Base-by-base conservation (phyloP, 2,113 vertebrate species). In the Oceanodroma tethys region DNA sequence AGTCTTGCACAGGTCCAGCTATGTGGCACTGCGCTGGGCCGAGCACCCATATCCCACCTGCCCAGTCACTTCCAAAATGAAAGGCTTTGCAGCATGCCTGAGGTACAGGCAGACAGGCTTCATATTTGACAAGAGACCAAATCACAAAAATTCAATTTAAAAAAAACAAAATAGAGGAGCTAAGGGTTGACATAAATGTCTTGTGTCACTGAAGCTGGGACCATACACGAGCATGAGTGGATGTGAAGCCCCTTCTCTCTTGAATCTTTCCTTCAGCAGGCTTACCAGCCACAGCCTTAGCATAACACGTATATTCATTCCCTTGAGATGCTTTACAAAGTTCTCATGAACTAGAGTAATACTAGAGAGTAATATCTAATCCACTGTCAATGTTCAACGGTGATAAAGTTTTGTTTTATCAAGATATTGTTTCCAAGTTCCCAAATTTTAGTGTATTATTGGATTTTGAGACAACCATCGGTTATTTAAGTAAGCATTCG, bases 221-320 rank as follows among this genome's bases (percentile, higher is more conserved):
- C 19, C 15, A 18, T 40, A 16, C 9, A 68, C 32, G 38, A 42
- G 9, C 53, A 21, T 13, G 52, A 59, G 55, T 53, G 59, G 16
- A 23, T 45, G 59, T 5, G 7, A 90, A 66, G 38, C 6, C 52
- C 56, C 9, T 71, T 60, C 30, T 76, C 22, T 82, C 50, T 38
- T 36, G 38, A 71, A 16, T 50, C n/a, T 50, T 86, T 50, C 65
- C 76, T 93, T 90, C 55, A 36, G 18, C 29, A 60, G 42, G 12
- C 26, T 78, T 82, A 43, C 38, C 65, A 73, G 40, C 7, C 47
- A 27, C 71, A 72, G 26, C 13, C 36, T 56, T 66, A 34, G 22
- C 7, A 1, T 43, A 43, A 65, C 20, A 21, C 0, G 0, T 56
- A 17, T 20, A 36, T 30, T 63, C 15, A 48, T 73, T 36, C 25